Evolutionary conservation across 2,888 invertebrate species (phyloP).

Genomic region (Ametastegia equiseti): DNA sequence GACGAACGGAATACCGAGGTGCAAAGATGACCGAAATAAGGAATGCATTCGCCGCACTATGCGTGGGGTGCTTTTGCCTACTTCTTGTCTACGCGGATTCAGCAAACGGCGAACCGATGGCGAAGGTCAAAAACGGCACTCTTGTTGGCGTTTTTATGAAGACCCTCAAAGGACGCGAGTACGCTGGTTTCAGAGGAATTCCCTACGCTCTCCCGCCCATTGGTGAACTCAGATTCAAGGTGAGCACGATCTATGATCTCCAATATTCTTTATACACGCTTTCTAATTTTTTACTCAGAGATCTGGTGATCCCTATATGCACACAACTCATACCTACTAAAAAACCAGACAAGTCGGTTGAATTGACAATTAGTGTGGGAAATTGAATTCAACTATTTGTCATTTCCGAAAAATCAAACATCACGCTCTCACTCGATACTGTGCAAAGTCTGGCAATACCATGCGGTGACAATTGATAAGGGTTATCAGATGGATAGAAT

Average conservation of each 20-base stretch:
- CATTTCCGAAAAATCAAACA: too few relatives aligned
- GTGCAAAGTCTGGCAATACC: too few relatives aligned
- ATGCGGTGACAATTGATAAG: too few relatives aligned
- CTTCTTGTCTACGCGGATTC: not conserved
- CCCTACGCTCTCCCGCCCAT: conserved; percentile 83
- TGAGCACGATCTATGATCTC: conserved; percentile 66
- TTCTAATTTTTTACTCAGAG: too few relatives aligned
- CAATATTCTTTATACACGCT: not conserved
- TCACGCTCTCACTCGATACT: too few relatives aligned
- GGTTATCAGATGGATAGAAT: too few relatives aligned
- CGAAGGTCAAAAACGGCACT: conserved; percentile 77
- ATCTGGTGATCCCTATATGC: too few relatives aligned
- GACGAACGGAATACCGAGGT: not conserved
- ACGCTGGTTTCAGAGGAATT: conserved; percentile 81
- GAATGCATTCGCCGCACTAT: not conserved
- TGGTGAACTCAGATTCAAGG: conserved; percentile 81
- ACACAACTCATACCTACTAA: too few relatives aligned
- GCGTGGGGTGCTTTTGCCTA: not conserved
- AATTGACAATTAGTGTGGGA: too few relatives aligned
- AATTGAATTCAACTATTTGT: too few relatives aligned
- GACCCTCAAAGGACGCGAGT: conserved; percentile 78
- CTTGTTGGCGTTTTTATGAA: conserved; percentile 79
- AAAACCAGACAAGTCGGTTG: too few relatives aligned
- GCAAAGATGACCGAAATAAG: not conserved
- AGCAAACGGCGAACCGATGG: conserved; percentile 61